Evolutionary conservation across 2,888 invertebrate species (phyloP), one percentile per base, ranked within the genome.

Genomic region (Drosophila niveifrons): DNA sequence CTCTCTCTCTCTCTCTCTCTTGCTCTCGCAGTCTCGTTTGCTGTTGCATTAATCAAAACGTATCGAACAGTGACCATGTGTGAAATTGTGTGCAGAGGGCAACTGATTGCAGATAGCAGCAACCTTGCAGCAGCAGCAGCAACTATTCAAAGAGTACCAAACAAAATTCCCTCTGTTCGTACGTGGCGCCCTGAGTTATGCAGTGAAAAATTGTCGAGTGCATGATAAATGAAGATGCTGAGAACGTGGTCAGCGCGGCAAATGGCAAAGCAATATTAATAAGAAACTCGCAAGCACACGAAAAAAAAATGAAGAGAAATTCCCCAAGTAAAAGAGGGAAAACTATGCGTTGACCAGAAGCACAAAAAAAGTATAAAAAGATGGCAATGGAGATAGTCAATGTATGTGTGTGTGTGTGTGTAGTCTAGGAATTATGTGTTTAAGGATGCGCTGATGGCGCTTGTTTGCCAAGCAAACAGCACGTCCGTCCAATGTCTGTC

Each of bases 161-260:
- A 39, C n/a, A 43, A 47, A 18, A 41, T 51, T 31, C 48, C 18
- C 11, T 31, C 11, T 31, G 36, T 8, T 36, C 23, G 75, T 82
- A 75, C 80, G 75, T 85, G 83, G 86, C 86, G 71, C 75, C 66
- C 75, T 72, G 75, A 84, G 88, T 83, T 83, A 83, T 87, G 82
- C 82, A 87, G 82, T 83, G 83, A 83, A 79, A 87, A 87, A 87
- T 84, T 61, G 82, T 75, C 51, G 75, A 73, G 57, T 61, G 72
- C 85, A 77, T 82, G 82, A 83, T 85, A 85, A 83, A 87, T 87
- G 75, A 67, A 56, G 34, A 51, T 61, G 65, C 67, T 66, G 55
- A 44, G 64, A 75, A 82, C 88, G 88, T 83, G 88, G 82, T 84
- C 82, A 87, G 77, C 72, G 61, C 75, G 66, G 46, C 34, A 70